Conservation (phyloP, 1,140 invertebrate species). For the Trachymyrmex septentrionalis region DNA sequence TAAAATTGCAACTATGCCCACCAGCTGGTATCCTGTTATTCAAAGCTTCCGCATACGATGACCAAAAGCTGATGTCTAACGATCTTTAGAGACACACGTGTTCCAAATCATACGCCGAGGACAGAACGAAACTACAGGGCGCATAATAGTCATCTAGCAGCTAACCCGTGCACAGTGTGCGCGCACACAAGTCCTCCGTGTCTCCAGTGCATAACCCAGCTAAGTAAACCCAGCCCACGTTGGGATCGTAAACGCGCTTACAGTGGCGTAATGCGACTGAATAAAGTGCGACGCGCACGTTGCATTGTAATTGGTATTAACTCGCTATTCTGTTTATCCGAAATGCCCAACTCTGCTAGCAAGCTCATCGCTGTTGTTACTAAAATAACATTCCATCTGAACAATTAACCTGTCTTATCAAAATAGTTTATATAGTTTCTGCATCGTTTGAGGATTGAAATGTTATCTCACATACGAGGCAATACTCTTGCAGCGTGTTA, state of each 20-base stretch:
- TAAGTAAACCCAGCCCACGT: constrained; percentile 75
- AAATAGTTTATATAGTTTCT: not conserved
- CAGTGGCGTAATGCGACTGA: constrained; percentile 67
- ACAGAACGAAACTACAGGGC: constrained; percentile 35
- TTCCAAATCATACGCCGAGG: constrained; percentile 42
- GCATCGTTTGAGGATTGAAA: not conserved
- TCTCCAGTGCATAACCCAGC: constrained; percentile 56
- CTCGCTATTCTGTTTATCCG: constrained; percentile 44
- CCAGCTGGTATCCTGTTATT: not conserved
- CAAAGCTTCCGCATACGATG: constrained; percentile 30
- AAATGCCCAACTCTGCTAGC: constrained; percentile 3
- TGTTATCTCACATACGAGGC: not conserved
- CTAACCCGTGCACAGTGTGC: constrained; percentile 34
- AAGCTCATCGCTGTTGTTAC: not conserved
- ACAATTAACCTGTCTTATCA: constrained; percentile 18
- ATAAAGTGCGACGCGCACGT: constrained; percentile 36
- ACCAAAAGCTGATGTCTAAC: constrained; percentile 38
- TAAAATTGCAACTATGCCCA: not conserved
- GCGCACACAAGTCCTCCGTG: not conserved
- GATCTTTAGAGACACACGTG: constrained; percentile 45
- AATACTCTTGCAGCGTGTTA: not conserved
- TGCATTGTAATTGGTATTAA: constrained; percentile 58
- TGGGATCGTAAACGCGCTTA: constrained; percentile 71
- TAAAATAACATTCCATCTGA: constrained; percentile 20
- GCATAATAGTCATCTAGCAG: constrained; percentile 58